A percentile compares a stretch with the other conserved stretches of the same genome.
Evolutionary conservation across 2,113 vertebrate species (phyloP).

Genomic region (Sakesphorus luctuosus): DNA sequence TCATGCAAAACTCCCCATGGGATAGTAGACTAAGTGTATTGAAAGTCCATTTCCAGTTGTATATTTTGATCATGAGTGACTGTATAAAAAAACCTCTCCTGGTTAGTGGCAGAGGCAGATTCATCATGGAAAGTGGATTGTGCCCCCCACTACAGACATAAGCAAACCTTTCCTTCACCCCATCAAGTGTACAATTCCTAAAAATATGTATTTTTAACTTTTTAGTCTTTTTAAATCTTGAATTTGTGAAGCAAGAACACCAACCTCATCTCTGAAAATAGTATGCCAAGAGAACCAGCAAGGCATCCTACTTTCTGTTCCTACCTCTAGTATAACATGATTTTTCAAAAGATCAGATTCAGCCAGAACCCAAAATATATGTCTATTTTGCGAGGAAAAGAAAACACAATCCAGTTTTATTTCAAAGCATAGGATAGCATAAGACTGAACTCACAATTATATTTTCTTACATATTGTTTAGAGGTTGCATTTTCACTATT

Average conservation of each 20-base stretch:
- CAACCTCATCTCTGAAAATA: neutral
- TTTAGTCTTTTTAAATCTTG: neutral
- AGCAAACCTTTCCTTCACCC: neutral
- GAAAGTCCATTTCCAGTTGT: neutral
- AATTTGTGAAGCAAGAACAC: neutral
- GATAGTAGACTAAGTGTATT: neutral
- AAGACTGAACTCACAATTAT: neutral
- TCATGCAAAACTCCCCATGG: neutral
- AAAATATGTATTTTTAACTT: neutral
- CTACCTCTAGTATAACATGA: neutral
- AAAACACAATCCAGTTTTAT: neutral
- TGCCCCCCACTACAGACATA: neutral
- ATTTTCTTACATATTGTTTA: neutral
- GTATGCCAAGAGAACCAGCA: neutral
- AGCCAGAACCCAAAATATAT: neutral
- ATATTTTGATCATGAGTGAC: neutral
- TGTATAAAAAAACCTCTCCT: neutral
- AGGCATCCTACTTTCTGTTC: neutral
- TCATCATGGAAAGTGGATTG: neutral
- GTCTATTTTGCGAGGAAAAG: neutral
- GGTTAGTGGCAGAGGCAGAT: neutral
- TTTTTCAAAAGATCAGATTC: neutral
- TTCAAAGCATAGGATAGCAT: neutral
- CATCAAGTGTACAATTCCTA: neutral
- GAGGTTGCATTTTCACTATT: neutral